phyloP scores from a whole-genome alignment of 2,888 invertebrate species.

The Apodemia zela region DNA sequence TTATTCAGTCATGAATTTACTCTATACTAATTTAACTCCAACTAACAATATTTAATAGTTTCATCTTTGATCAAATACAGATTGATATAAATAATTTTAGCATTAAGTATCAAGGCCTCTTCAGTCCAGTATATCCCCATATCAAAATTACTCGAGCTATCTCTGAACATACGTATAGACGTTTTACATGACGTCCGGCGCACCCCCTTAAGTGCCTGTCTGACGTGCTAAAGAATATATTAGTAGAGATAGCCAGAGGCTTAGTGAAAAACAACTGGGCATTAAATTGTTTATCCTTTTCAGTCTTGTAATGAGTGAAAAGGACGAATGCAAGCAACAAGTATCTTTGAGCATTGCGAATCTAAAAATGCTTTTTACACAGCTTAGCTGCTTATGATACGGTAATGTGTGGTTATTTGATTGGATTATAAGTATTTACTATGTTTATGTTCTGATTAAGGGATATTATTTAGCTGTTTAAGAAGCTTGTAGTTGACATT shows the following conservation, averaged over 20 bases:
- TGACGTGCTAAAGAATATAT: conserved; percentile 61
- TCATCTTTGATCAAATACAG: too few relatives aligned
- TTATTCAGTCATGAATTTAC: too few relatives aligned
- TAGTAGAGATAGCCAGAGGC: conserved; percentile 40
- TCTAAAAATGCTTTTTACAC: not conserved
- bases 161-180: conserved; percentile 46
- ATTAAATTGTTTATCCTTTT: conserved; percentile 21
- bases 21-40: too few relatives aligned
- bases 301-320: conserved; percentile 17
- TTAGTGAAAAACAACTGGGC: conserved; percentile 22
- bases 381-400: not conserved
- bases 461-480: not conserved
- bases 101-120: not conserved
- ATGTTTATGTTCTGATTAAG: not conserved
- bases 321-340: conserved; percentile 13
- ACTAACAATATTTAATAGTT: too few relatives aligned
- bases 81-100: not conserved
- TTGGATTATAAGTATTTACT: conserved; percentile 1
- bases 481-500: not conserved
- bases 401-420: not conserved
- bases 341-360: not conserved
- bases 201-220: conserved; percentile 52
- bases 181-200: conserved; percentile 46
- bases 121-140: conserved; percentile 34
- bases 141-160: conserved; percentile 41